A percentile compares a stretch with the other conserved stretches of the same genome.
These are phyloP conservation scores for Syrrhaptes paradoxus DNA, from an alignment of 2,113 vertebrate species.

Conservation along the genomic window DNA sequence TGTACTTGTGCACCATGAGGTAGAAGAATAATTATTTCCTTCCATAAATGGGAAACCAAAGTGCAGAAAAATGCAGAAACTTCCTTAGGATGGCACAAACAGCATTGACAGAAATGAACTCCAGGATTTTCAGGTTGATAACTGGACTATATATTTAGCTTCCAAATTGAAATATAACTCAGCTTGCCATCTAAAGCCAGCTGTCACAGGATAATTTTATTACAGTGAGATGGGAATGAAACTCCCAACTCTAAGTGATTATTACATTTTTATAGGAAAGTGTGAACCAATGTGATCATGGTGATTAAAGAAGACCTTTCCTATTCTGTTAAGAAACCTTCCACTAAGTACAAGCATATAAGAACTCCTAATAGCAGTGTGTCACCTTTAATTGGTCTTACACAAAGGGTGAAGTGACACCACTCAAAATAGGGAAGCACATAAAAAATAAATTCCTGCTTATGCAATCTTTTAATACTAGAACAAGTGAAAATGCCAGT, in stretches of 20 bases:
- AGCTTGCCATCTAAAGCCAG: neutral
- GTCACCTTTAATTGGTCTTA: neutral
- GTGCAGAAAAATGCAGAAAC: neutral
- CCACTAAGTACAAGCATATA: neutral
- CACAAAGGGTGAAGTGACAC: neutral
- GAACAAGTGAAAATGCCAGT: neutral
- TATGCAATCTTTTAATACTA: neutral
- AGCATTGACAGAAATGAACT: neutral
- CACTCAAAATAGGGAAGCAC: neutral
- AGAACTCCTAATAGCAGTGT: rapidly evolving
- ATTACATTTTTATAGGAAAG: neutral
- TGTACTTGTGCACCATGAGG: neutral
- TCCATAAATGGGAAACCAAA: neutral
- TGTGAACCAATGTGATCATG: neutral
- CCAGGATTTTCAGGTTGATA: neutral
- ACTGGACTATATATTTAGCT: neutral
- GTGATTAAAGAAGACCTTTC: neutral
- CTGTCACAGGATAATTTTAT: neutral
- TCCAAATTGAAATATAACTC: neutral
- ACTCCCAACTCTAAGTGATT: neutral
- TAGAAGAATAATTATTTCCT: neutral
- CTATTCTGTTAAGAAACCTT: neutral
- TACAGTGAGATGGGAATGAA: neutral
- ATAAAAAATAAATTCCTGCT: neutral
- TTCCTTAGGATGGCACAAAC: neutral